Evolutionary conservation across 2,797 vertebrate genomes (phyloP).

Genomic region (Myotis pilosus): DNA sequence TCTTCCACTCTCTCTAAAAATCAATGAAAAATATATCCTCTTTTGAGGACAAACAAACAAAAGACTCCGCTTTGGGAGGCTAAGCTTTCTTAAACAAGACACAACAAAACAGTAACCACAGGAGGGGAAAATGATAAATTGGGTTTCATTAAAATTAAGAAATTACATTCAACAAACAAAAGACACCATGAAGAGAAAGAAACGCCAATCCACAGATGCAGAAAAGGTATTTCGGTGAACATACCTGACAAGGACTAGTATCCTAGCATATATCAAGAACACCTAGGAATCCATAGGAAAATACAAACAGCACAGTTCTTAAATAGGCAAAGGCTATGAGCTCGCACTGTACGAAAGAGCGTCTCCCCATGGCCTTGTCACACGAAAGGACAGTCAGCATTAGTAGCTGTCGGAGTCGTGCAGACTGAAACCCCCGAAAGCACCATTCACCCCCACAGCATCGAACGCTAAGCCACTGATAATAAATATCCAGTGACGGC

Average conservation of each 20-base stretch:
- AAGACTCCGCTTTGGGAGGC: neutral
- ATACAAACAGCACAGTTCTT: neutral
- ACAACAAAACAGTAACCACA: neutral
- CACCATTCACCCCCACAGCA: neutral
- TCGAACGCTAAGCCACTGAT: neutral
- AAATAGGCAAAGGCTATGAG: neutral
- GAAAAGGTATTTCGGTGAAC: neutral
- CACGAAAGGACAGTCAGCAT: neutral
- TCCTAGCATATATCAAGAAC: conserved; percentile 7
- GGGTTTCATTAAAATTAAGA: neutral
- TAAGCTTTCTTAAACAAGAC: neutral
- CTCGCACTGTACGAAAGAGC: neutral
- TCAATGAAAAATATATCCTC: neutral
- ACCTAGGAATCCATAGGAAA: neutral
- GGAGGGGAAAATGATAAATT: neutral
- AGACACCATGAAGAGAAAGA: neutral
- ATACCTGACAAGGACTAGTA: neutral
- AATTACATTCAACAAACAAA: neutral
- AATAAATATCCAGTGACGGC: neutral
- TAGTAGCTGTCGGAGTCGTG: too few species aligned
- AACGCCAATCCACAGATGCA: neutral
- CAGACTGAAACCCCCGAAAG: neutral
- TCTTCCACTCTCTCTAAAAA: too few species aligned
- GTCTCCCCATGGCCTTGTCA: neutral
- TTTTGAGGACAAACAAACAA: too few species aligned